Evolutionary conservation across 2,113 vertebrate genomes (phyloP).

Genomic region (Saguinus imperator): DNA sequence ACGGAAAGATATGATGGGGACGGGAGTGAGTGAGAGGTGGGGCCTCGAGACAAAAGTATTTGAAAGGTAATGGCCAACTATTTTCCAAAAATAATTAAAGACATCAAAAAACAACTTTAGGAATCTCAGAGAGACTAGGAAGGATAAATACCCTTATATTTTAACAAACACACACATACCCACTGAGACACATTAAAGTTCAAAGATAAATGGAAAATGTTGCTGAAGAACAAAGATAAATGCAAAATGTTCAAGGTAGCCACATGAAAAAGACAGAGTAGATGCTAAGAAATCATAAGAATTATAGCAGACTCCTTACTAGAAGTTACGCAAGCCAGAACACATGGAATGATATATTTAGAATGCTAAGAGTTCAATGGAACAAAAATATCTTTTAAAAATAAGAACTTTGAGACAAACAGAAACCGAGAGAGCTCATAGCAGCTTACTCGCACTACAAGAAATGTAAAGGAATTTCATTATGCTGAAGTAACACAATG

Average conservation of each 20-base stretch:
- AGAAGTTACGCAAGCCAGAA: neutral
- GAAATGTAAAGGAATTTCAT: constrained; percentile 19
- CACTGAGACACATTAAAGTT: neutral
- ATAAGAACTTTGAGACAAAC: neutral
- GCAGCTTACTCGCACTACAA: neutral
- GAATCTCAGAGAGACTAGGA: neutral
- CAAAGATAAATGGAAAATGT: neutral
- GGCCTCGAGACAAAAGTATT: neutral
- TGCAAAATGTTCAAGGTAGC: neutral
- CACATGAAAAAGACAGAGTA: neutral
- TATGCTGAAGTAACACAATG: neutral
- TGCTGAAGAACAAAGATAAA: neutral
- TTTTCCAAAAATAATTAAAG: constrained; percentile 8
- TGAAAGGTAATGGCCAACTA: neutral
- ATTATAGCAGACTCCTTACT: neutral
- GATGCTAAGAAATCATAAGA: neutral
- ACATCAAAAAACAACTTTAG: neutral
- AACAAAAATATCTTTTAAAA: constrained; percentile 11
- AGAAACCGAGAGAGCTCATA: neutral
- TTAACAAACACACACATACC: neutral
- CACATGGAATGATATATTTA: neutral
- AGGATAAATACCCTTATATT: neutral
- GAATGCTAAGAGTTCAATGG: constrained; percentile 2
- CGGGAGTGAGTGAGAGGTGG: neutral
- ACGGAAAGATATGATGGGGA: neutral